phyloP scores from a whole-genome alignment of 2,888 invertebrate species.

The Dryobota labecula region DNA sequence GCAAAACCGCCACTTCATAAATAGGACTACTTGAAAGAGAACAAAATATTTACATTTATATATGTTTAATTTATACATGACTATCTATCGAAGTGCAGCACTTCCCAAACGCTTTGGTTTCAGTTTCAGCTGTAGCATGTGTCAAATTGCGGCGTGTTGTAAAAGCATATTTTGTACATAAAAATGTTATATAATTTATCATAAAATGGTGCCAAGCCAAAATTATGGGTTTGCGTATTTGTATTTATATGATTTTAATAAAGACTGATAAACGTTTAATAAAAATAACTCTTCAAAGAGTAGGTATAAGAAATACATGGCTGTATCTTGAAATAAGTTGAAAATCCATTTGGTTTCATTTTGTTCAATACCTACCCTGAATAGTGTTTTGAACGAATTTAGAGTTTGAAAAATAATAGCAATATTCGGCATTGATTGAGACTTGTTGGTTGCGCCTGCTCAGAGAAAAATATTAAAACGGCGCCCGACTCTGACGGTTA shows the following conservation, averaged over 20 bases:
- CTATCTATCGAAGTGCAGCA: neutral
- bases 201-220: neutral
- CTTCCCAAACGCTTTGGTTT: neutral
- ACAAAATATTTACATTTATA: constrained; percentile 19
- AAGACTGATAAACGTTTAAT: neutral
- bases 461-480: neutral
- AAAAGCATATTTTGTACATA: constrained; percentile 9
- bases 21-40: constrained; percentile 26
- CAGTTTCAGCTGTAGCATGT: constrained; percentile 1
- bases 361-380: neutral
- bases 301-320: neutral
- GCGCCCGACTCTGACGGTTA: neutral
- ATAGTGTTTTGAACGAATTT: neutral
- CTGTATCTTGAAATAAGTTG: neutral
- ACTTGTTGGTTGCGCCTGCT: neutral
- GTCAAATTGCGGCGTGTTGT: constrained; percentile 5
- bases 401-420: neutral
- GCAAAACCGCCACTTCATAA: neutral
- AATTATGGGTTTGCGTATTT: neutral
- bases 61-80: constrained; percentile 12
- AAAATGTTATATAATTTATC: neutral
- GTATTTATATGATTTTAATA: neutral
- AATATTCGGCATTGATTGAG: neutral
- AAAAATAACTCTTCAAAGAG: too few relatives aligned
- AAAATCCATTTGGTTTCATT: neutral